phyloP scores from a whole-genome alignment of 1,140 invertebrate genomes.

The Agrypnia vestita region DNA sequence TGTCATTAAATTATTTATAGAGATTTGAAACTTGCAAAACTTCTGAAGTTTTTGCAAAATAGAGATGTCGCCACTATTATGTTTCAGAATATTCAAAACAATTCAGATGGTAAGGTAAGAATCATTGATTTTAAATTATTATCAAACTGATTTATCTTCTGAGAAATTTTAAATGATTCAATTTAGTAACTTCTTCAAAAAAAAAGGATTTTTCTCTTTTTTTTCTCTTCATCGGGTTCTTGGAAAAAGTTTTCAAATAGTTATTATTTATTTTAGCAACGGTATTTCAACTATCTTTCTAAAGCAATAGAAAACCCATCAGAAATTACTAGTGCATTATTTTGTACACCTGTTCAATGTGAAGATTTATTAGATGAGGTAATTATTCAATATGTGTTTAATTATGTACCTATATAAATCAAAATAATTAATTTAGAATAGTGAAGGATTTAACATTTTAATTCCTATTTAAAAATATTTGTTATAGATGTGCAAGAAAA shows the following conservation, averaged over 20 bases:
- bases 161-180: neutral
- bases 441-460: neutral
- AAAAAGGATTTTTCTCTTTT: conserved; percentile 5
- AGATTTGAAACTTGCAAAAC: neutral
- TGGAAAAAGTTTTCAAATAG: neutral
- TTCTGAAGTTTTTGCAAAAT: conserved; percentile 7
- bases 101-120: conserved; percentile 11
- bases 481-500: conserved; percentile 55
- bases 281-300: conserved; percentile 60
- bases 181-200: neutral
- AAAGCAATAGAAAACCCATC: conserved; percentile 49
- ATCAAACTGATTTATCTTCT: neutral
- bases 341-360: conserved; percentile 54
- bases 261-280: conserved; percentile 21
- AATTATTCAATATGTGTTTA: conserved; percentile 40
- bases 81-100: conserved; percentile 36
- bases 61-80: conserved; percentile 35
- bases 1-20: neutral
- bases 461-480: neutral
- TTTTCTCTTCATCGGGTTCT: neutral
- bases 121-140: neutral
- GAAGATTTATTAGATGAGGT: conserved; percentile 60
- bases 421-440: neutral
- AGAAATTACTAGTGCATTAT: conserved; percentile 54
- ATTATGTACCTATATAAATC: neutral